Evolutionary conservation across 92 coral and sea anemone genomes (phyloP), one percentile per base, ranked within the genome.

Genomic region (Diadumene lineata): DNA sequence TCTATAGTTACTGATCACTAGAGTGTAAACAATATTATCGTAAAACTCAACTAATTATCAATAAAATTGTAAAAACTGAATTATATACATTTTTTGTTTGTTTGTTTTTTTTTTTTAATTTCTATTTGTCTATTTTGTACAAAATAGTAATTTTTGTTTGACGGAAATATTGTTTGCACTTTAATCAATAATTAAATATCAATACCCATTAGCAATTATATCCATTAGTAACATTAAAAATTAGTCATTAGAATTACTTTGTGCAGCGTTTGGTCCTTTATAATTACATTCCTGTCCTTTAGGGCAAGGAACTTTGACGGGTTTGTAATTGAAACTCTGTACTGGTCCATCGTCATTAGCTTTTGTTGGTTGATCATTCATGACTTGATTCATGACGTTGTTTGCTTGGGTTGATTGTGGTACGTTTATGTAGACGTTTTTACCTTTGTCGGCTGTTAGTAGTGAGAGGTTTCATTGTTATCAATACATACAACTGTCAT

Each of bases 371-470:
- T 55, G 58, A 26, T 67, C 75, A 31, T 56, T 78, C 56, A 50
- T 65, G 3, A 28, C 19, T 15, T 67, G 13, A 32, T 64, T 23
- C 26, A 53, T 53, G 2, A 53, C 24, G 58, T 53, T 53, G 6
- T 53, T 4, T 53, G 75, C 38, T 68, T 78, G 56, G 44, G 38
- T 56, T 17, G 56, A 29, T 23, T 68, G 30, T 28, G 67, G 38
- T 17, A 48, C 69, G 58, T 68, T 69, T 10, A 78, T 22, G 55
- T 78, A 78, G 23, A 78, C 82, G 27, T 78, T 69, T 60, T 78
- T 78, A 1, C 82, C 82, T 56, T 78, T 50, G 23, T 68, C 61
- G 28, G 82, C 82, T 78, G 28, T 0, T n/a, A 7, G 51, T 1
- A 34, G 43, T 24, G 57, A 28, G 48, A 38, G 48, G 6, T 38